These are phyloP conservation scores for Myotis davidii DNA, from an alignment of 2,113 vertebrate species.

Conservation along the genomic window DNA sequence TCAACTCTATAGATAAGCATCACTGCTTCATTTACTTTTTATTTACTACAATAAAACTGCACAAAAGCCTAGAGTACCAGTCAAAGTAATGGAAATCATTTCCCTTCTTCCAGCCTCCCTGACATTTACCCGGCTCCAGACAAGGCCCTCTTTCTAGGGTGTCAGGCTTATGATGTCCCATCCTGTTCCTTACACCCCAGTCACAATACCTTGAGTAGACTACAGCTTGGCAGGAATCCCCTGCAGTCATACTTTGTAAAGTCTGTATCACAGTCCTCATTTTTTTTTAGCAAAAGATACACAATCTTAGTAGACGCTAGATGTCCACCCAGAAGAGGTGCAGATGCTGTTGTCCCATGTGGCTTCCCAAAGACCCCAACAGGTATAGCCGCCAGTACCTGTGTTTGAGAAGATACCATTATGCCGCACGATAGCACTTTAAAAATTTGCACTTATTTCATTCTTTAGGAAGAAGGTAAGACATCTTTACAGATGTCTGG, in stretches of 20 bases:
- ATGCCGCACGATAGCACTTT: not conserved
- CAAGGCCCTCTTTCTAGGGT: not conserved
- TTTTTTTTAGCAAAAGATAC: conserved; percentile 44
- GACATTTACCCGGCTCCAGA: not conserved
- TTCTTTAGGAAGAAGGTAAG: not conserved
- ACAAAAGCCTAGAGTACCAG: not conserved
- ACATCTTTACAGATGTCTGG: not conserved
- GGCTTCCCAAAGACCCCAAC: not conserved
- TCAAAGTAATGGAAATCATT: not conserved
- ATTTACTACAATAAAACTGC: no score
- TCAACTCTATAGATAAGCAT: not conserved
- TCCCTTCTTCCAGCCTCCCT: not conserved
- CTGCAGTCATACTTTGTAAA: not conserved
- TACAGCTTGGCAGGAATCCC: not conserved
- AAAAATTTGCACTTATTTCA: not conserved
- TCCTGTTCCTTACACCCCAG: not conserved
- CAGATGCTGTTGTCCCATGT: no score
- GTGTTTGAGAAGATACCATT: not conserved
- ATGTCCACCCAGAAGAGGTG: not conserved
- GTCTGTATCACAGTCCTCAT: not conserved
- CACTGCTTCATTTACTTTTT: not conserved
- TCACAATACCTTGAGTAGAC: not conserved
- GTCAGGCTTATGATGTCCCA: not conserved
- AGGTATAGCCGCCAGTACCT: not conserved
- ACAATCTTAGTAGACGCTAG: not conserved